Base-by-base conservation (phyloP, 2,797 vertebrate genomes). In the Diceros bicornis region DNA sequence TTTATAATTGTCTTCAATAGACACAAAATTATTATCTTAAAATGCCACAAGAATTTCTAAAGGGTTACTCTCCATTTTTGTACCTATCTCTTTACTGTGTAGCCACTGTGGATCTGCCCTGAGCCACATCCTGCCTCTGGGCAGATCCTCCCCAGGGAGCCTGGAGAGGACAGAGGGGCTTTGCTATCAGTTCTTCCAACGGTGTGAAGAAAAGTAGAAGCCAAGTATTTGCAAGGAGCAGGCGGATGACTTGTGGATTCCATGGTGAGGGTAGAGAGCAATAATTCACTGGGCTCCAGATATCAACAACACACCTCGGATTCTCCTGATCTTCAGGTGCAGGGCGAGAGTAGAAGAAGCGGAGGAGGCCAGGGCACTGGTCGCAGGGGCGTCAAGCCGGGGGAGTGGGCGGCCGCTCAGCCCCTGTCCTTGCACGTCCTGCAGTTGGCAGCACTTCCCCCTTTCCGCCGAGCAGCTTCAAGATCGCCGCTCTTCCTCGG, bases 401-500 rank as follows among this genome's bases (percentile, higher is more conserved):
- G 17, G 6, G 6, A 6, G 2, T 6, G 27, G 25, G 18, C 13
- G 29, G 44, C 5, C 12, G 14, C 18, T 41, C 72, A 47, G 13
- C 32, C 0, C 9, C 9, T 47, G 7, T 32, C 4, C 6, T 72
- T n/a, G 37, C 14, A 3, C 2, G 44, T 13, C 14, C 61, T 20
- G 55, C 74, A 16, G 11, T 50, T 44, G 25, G 14, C 29, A 50
- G 32, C 2, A 6, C 55, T 55, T n/a, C n/a, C n/a, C n/a, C 7
- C 34, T 47, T 18, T 20, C 7, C 2, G 1, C 6, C 5, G 9
- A 47, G 6, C 59, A 34, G 25, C 27, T 37, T 52, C 68, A 2
- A 21, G 21, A 18, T 29, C 2, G 0, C n/a, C 0, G 6, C 23
- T 16, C 0, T 14, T 37, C 29, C 41, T 34, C 12, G 8, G 16